Evolutionary conservation across 2,888 invertebrate species (phyloP).

Genomic region (Troides aeacus): DNA sequence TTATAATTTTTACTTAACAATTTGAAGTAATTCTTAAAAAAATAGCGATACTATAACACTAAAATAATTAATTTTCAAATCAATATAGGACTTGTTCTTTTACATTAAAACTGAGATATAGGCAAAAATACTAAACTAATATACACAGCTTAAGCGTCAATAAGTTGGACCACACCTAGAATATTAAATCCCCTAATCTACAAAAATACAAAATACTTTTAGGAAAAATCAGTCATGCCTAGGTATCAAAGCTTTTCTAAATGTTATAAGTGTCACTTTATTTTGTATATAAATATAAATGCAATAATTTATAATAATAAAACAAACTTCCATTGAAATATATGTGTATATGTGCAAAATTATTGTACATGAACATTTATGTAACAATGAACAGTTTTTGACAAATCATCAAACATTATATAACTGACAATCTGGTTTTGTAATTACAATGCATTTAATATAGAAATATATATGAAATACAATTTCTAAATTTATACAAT

Average conservation of each 20-base stretch:
- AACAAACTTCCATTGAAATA: neutral
- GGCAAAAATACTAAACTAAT: conserved; percentile 5
- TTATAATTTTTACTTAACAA: neutral
- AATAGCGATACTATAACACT: neutral
- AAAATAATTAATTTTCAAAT: neutral
- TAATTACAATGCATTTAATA: neutral
- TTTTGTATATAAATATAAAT: neutral
- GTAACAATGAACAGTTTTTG: too few species aligned
- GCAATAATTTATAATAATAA: neutral
- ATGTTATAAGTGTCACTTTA: neutral
- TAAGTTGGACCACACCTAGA: conserved; percentile 16
- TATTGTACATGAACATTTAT: too few species aligned
- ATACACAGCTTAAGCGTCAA: conserved; percentile 18
- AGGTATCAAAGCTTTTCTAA: conserved; percentile 8
- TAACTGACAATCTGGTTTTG: neutral
- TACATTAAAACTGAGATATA: conserved; percentile 1
- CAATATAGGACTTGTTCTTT: neutral
- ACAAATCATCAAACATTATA: neutral
- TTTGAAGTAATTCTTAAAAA: neutral
- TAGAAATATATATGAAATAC: too few species aligned
- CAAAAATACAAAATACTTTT: conserved; percentile 19
- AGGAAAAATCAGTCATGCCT: conserved; percentile 24
- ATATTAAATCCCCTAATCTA: conserved; percentile 2
- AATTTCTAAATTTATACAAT: too few species aligned
- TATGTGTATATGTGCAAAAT: neutral